Percentiles rank a stretch among this genome's conserved stretches.
phyloP scores from a whole-genome alignment of 2,888 invertebrate species.

The Eudasyphora cyanicolor region DNA sequence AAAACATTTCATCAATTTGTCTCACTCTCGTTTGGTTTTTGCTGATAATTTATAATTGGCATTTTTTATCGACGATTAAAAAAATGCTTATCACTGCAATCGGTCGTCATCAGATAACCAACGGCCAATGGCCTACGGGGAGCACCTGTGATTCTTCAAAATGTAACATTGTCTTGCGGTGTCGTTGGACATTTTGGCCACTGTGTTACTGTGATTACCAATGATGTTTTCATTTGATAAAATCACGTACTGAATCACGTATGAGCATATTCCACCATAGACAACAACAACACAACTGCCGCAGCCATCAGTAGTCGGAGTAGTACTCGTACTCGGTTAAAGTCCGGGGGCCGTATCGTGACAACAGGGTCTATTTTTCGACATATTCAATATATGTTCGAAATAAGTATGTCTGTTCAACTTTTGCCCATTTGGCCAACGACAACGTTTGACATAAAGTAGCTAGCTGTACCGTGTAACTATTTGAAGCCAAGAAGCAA shows the following conservation, averaged over 20 bases:
- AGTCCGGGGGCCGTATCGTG: slow-evolving; percentile 33
- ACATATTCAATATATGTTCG: slow-evolving; percentile 22
- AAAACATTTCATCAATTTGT: not conserved
- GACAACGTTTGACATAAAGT: too few species aligned
- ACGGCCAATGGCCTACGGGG: not conserved
- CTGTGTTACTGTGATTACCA: not conserved
- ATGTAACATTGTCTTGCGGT: too few species aligned
- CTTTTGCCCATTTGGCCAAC: not conserved
- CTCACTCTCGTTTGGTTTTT: not conserved
- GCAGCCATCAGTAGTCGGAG: too few species aligned
- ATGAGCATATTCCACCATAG: too few species aligned
- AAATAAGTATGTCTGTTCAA: not conserved
- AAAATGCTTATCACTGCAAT: slow-evolving; percentile 3
- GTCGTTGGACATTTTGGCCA: too few species aligned
- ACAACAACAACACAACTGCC: too few species aligned
- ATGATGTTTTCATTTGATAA: slow-evolving; percentile 20
- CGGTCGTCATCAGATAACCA: not conserved
- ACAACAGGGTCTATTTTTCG: slow-evolving; percentile 52
- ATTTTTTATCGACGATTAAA: not conserved
- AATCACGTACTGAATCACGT: slow-evolving; percentile 51
- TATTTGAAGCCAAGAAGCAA: not conserved
- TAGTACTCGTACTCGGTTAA: too few species aligned
- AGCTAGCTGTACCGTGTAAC: too few species aligned
- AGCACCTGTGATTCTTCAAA: too few species aligned
- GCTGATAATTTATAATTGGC: not conserved